These are phyloP conservation scores for Tetropium fuscum DNA, from an alignment of 2,888 invertebrate genomes.

Conservation along the genomic window DNA sequence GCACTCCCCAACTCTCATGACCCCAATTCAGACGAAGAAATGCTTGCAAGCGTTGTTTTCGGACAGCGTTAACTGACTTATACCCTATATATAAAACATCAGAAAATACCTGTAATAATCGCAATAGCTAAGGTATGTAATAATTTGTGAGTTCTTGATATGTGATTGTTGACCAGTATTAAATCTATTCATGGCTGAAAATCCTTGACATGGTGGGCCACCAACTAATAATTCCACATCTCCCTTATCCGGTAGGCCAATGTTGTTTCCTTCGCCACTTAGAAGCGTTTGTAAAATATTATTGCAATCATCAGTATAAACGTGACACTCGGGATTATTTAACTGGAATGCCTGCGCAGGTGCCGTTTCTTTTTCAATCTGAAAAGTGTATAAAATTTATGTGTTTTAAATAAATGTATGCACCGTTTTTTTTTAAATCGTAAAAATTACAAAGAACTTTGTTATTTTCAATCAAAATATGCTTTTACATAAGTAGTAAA, in stretches of 20 bases:
- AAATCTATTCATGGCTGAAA: constrained; percentile 91
- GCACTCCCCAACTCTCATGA: no score
- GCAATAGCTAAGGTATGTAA: constrained; percentile 85
- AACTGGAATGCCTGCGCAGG: constrained; percentile 84
- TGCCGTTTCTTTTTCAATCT: constrained; percentile 80
- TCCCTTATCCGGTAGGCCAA: constrained; percentile 76
- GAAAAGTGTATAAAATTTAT: no score
- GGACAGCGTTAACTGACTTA: no score
- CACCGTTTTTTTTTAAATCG: no score
- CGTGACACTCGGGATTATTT: constrained; percentile 79
- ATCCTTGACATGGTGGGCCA: constrained; percentile 91
- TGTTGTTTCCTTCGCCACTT: constrained; percentile 64
- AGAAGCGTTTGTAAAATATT: constrained; percentile 76
- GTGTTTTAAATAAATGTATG: no score
- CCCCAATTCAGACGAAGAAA: no score
- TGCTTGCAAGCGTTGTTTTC: no score
- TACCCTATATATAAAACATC: no score
- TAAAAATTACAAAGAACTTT: no score
- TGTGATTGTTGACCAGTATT: constrained; percentile 85
- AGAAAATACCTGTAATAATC: constrained; percentile 85
- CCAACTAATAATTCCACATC: constrained; percentile 88
- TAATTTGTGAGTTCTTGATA: constrained; percentile 89
- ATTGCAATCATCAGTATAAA: constrained; percentile 89
- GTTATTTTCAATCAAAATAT: no score
- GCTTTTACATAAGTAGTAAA: no score